Conservation (phyloP, 2,888 invertebrate genomes). For the Papilio gigon region DNA sequence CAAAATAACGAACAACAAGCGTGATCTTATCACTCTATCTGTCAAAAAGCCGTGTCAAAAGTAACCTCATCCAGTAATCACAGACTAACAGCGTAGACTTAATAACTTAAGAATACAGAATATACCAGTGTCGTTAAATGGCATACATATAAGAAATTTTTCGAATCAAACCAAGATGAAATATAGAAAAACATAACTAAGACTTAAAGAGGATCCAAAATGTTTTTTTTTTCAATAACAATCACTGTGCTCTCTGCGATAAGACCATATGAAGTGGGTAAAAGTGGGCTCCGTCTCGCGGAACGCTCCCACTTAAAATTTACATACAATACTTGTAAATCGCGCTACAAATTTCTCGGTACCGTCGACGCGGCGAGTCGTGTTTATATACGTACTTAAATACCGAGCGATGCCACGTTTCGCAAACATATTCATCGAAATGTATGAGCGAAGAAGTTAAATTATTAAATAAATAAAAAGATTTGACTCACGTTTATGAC, state of each 20-base stretch:
- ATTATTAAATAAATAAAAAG: constrained; percentile 28
- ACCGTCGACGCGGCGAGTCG: constrained; percentile 43
- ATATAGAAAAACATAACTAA: not conserved
- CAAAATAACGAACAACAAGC: too few relatives aligned
- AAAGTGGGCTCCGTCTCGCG: constrained; percentile 49
- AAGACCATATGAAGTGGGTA: constrained; percentile 39
- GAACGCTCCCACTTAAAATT: constrained; percentile 48
- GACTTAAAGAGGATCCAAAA: not conserved
- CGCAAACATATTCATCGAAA: constrained; percentile 43
- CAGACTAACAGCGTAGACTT: too few relatives aligned
- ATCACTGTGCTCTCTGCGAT: not conserved
- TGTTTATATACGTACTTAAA: constrained; percentile 43
- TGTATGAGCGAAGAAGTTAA: constrained; percentile 37
- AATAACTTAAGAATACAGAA: too few relatives aligned
- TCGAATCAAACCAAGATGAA: not conserved
- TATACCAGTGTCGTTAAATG: too few relatives aligned
- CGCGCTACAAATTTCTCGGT: constrained; percentile 50
- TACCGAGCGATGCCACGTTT: constrained; percentile 37
- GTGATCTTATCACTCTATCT: too few relatives aligned
- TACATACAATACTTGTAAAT: constrained; percentile 53
- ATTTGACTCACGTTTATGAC: constrained; percentile 1
- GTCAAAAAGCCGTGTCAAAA: too few relatives aligned
- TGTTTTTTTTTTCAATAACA: not conserved
- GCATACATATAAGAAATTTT: too few relatives aligned
- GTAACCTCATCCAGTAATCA: too few relatives aligned